A percentile compares a stretch with the other conserved stretches of the same genome.
Conservation (phyloP, 2,888 invertebrate species). For the Drosophila mimetica region DNA sequence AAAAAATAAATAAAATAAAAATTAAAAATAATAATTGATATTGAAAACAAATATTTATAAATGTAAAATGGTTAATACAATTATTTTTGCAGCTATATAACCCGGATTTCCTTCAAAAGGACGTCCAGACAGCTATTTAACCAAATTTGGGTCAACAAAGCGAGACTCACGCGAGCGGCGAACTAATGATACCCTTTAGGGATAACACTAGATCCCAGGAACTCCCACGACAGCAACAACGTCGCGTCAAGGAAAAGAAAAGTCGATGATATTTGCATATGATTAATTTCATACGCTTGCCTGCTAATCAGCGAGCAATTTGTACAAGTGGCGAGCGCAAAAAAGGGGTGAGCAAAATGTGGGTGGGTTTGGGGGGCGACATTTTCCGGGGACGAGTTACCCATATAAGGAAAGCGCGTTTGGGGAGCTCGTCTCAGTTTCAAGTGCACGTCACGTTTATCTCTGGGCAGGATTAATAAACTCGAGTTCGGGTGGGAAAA, state of each 20-base stretch:
- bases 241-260: constrained; percentile 33
- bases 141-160: constrained; percentile 10
- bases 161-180: background rate
- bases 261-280: constrained; percentile 73
- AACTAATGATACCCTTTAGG: constrained; percentile 27
- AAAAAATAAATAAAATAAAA: no score
- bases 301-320: constrained; percentile 77
- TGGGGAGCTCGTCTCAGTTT: constrained; percentile 48
- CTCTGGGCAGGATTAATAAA: constrained; percentile 75
- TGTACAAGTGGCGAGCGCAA: constrained; percentile 57
- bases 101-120: background rate
- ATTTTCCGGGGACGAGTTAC: background rate
- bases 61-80: no score
- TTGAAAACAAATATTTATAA: no score
- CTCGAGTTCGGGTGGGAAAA: constrained; percentile 32
- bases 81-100: no score
- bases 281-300: constrained; percentile 79
- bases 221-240: constrained; percentile 35
- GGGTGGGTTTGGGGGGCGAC: background rate
- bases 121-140: background rate
- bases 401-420: constrained; percentile 34
- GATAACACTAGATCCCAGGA: background rate
- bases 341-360: constrained; percentile 33
- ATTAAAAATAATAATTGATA: no score
- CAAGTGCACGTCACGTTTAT: constrained; percentile 74